phyloP scores from a whole-genome alignment of 2,888 invertebrate species.

The Leuctra nigra region DNA sequence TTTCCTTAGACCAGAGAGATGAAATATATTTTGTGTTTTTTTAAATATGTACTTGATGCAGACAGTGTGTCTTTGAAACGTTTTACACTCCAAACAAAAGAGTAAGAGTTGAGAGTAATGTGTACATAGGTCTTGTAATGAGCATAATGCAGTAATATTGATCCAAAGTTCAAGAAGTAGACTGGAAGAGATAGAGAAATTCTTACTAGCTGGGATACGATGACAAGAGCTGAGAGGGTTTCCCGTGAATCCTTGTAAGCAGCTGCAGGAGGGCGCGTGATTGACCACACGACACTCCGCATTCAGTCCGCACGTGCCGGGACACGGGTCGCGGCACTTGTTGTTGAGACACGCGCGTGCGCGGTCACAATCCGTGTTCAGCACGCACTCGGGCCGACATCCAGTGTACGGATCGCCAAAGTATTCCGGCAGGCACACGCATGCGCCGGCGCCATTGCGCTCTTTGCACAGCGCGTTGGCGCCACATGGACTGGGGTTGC shows the following conservation, averaged over 20 bases:
- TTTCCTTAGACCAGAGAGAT: too few species aligned
- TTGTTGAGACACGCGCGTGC: conserved; percentile 73
- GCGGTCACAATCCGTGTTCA: conserved; percentile 73
- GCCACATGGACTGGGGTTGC: conserved; percentile 59
- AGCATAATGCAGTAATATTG: too few species aligned
- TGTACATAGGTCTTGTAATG: too few species aligned
- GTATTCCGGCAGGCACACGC: conserved; percentile 73
- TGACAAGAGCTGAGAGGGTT: conserved; percentile 72
- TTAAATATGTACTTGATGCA: too few species aligned
- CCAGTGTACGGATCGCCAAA: conserved; percentile 77
- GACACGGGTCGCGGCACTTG: conserved; percentile 78
- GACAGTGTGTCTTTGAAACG: too few species aligned
- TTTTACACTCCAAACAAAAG: too few species aligned
- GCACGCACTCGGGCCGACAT: conserved; percentile 75
- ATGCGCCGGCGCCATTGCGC: conserved; percentile 72
- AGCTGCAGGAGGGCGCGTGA: conserved; percentile 74
- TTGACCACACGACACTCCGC: conserved; percentile 76
- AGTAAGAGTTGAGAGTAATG: too few species aligned
- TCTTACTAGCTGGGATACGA: conserved; percentile 30
- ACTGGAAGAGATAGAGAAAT: conserved; percentile 4
- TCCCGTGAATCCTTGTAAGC: conserved; percentile 66
- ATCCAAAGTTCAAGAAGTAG: too few species aligned
- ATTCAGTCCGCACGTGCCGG: conserved; percentile 75
- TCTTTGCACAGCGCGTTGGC: conserved; percentile 73
- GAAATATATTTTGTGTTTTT: too few species aligned